phyloP scores from a whole-genome alignment of 2,797 vertebrate species.

The Sebastolobus alascanus region DNA sequence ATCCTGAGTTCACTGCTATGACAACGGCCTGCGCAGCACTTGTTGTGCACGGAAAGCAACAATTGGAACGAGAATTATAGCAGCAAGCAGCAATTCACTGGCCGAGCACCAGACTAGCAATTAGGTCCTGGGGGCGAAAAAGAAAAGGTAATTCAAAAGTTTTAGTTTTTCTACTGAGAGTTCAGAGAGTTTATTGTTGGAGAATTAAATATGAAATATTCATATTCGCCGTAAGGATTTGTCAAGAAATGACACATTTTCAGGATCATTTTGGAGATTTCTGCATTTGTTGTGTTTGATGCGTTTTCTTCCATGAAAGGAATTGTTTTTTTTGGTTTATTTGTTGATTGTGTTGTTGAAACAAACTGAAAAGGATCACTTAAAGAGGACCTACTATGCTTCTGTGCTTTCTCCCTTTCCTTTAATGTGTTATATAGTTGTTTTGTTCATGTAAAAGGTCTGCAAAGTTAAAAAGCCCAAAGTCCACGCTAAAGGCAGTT shows the following conservation, averaged over 20 bases:
- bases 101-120: constrained; percentile 39
- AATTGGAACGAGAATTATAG: constrained; percentile 64
- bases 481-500: too few species aligned
- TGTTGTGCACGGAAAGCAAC: constrained; percentile 60
- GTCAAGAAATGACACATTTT: neutral
- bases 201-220: constrained; percentile 36
- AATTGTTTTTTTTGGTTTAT: neutral
- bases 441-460: too few species aligned
- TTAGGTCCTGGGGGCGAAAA: constrained; percentile 50
- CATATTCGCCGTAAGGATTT: neutral
- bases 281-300: neutral
- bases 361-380: neutral
- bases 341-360: neutral
- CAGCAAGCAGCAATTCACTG: constrained; percentile 42
- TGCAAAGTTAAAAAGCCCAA: too few species aligned
- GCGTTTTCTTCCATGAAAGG: neutral
- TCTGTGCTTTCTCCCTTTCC: too few species aligned
- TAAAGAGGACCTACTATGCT: too few species aligned
- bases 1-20: constrained; percentile 81
- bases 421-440: too few species aligned
- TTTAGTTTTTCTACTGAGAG: constrained; percentile 8
- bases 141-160: constrained; percentile 40
- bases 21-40: constrained; percentile 59
- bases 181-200: constrained; percentile 34
- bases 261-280: neutral